Percentiles rank a stretch among this genome's conserved stretches.
Conservation (phyloP, 2,113 vertebrate species). For the Proterorhinus semilunaris region DNA sequence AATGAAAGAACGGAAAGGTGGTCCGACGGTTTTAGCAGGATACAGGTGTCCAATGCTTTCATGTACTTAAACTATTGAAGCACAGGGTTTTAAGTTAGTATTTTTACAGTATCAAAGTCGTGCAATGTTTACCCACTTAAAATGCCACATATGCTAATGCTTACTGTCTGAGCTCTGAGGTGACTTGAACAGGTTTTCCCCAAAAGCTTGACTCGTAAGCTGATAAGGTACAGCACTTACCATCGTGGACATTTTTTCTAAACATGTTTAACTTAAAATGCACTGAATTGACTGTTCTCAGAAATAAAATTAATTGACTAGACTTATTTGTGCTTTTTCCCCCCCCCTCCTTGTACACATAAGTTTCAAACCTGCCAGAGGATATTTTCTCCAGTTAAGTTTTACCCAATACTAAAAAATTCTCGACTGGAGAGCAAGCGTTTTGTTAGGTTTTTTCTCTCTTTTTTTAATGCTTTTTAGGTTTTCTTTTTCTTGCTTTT, state of each 20-base stretch:
- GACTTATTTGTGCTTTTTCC: neutral
- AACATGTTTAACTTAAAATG: neutral
- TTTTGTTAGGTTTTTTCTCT: too few relatives aligned
- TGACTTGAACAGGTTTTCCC: constrained; percentile 5
- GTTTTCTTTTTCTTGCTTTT: too few relatives aligned
- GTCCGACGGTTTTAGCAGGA: constrained; percentile 15
- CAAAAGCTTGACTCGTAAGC: neutral
- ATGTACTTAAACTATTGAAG: constrained; percentile 12
- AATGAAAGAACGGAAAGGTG: constrained; percentile 20
- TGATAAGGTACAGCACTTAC: constrained; percentile 5
- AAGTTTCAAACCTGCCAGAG: neutral
- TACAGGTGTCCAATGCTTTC: constrained; percentile 16
- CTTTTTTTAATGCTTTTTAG: too few relatives aligned
- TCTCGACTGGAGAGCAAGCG: too few relatives aligned
- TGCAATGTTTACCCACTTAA: constrained; percentile 1
- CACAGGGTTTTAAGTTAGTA: neutral
- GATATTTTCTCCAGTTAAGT: neutral
- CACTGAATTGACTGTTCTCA: neutral
- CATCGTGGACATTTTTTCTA: neutral
- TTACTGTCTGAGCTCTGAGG: neutral
- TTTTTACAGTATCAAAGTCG: constrained; percentile 4
- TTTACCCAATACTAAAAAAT: too few relatives aligned
- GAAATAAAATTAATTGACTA: neutral
- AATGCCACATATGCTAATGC: neutral
- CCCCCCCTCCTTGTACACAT: too few relatives aligned